A percentile compares a stretch with the other conserved stretches of the same genome.
Conservation (phyloP, 2,797 vertebrate species). For the Clarias platycephalus region DNA sequence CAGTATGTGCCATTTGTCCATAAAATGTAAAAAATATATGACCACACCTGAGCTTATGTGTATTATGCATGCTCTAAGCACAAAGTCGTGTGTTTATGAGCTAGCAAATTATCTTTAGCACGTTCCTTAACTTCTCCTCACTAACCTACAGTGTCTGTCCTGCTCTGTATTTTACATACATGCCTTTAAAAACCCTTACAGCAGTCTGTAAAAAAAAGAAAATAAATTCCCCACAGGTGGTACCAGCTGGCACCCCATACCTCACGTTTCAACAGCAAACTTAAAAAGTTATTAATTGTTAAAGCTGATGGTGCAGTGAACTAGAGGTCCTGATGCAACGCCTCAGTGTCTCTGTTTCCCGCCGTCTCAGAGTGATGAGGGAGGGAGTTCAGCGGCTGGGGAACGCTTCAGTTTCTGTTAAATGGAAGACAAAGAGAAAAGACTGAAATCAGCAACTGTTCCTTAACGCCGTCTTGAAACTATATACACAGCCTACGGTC, state of each 20-base stretch:
- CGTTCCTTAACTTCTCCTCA: not conserved
- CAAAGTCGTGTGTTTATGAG: not conserved
- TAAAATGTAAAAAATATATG: not conserved
- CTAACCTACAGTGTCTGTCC: not conserved
- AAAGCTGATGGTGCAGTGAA: slow-evolving; percentile 16
- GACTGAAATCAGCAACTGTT: not conserved
- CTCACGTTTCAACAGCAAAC: slow-evolving; percentile 21
- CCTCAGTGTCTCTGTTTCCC: not conserved
- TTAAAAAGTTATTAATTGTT: slow-evolving; percentile 6
- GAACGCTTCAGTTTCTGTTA: slow-evolving; percentile 40
- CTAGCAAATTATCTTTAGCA: not conserved
- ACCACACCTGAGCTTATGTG: not conserved
- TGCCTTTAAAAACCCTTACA: not conserved
- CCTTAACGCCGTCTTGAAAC: not conserved
- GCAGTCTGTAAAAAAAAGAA: slow-evolving; percentile 16
- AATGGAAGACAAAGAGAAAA: not conserved
- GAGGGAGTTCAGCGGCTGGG: not conserved
- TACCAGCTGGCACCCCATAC: slow-evolving; percentile 13
- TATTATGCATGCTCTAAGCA: not conserved
- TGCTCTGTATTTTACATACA: not conserved
- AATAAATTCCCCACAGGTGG: not conserved
- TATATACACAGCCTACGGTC: not conserved
- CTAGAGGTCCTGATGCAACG: not conserved
- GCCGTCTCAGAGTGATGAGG: slow-evolving; percentile 13
- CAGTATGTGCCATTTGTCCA: slow-evolving; percentile 6